Evolutionary conservation across 35 echinoderm and acorn worm genomes (phyloP), one percentile per base, ranked within the genome.

Genomic region (Apostichopus japonicus): DNA sequence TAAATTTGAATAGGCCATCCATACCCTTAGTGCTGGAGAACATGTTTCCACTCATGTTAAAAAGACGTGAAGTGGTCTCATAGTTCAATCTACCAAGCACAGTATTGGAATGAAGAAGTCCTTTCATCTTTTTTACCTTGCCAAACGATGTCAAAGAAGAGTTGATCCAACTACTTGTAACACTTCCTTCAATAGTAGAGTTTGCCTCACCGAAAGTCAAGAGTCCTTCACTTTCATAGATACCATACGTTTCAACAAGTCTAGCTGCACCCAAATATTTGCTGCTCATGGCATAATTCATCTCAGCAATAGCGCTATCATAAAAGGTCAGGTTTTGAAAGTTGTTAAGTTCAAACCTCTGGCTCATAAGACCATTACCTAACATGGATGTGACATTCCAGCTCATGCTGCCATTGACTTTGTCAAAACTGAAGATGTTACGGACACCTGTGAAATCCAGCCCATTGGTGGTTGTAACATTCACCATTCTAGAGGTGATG

Each of bases 351-450:
- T 80, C 72, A 56, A 92, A 57, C 15, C 53, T 84, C 24, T 72
- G 90, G 54, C 76, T 92, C 24, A 87, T 82, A 17, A 15, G 51
- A 23, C 56, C 71, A 78, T 77, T 79, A 6, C 80, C 94, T 6
- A 95, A 53, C 22, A 77, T 24, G 3, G 94, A 78, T 59, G 33
- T 92, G 19, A 95, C 19, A 62, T 88, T 88, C 90, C 91, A 84
- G 19, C 25, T 77, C 54, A 65, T 65, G 33, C 70, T 78, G 83
- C 90, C 94, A 92, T 92, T 95, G 56, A 95, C 84, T 24, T 90
- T 72, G 0, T 92, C 76, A 55, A 95, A 95, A 25, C 5, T 56
- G 55, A 87, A 92, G 54, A 65, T 10, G 54, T 61, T 92, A 8
- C 56, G 81, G 22, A 95, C 70, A 71, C 91, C 91, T 44, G 79